These are phyloP conservation scores for Neostethus bicornis DNA, from an alignment of 2,797 vertebrate species.

Conservation along the genomic window DNA sequence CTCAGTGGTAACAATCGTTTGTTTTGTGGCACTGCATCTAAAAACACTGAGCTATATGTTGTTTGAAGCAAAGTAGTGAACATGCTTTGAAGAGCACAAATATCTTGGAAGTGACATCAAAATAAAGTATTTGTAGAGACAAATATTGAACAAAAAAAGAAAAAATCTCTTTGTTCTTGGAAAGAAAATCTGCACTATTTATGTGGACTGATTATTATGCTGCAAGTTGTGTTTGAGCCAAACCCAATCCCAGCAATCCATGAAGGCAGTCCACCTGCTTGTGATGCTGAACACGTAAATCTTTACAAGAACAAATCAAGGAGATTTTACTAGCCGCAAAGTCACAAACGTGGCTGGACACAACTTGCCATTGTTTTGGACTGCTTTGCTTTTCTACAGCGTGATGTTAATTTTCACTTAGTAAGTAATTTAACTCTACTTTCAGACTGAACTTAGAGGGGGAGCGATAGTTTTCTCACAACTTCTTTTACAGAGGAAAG, in stretches of 20 bases:
- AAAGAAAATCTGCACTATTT: constrained; percentile 53
- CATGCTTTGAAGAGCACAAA: no score
- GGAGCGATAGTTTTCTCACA: constrained; percentile 26
- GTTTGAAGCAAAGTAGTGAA: background rate
- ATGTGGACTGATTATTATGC: constrained; percentile 55
- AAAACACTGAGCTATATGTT: background rate
- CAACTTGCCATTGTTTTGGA: constrained; percentile 53
- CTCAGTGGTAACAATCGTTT: background rate
- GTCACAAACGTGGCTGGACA: constrained; percentile 51
- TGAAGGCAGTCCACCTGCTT: constrained; percentile 68
- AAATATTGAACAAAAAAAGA: no score
- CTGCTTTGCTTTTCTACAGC: constrained; percentile 48
- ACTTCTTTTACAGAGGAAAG: constrained; percentile 16
- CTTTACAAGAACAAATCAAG: constrained; percentile 67
- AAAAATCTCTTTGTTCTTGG: background rate
- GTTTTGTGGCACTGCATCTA: background rate
- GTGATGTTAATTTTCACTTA: no score
- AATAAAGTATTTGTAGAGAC: no score
- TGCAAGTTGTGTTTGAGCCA: constrained; percentile 48
- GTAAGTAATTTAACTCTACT: no score
- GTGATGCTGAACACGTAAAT: constrained; percentile 69
- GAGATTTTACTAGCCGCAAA: constrained; percentile 54
- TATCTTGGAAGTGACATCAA: no score
- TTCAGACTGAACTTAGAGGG: constrained; percentile 41
- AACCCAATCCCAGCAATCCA: constrained; percentile 54